Base-by-base conservation (phyloP, 2,888 invertebrate species). In the Standfussiana lucernea region DNA sequence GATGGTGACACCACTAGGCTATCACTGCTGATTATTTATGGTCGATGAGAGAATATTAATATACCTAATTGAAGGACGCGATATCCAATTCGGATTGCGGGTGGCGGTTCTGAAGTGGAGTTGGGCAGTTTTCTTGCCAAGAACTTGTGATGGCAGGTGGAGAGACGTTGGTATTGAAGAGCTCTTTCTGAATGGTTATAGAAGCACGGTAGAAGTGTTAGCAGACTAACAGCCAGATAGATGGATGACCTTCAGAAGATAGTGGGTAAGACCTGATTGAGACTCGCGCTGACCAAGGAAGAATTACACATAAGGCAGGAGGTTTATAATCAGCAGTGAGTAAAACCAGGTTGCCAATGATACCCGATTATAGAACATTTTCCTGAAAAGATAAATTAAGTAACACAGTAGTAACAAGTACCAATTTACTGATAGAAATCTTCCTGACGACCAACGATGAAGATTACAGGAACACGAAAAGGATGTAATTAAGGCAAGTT, bases 361-460 rank as follows among this genome's bases (percentile, higher is more conserved):
- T 15, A 59, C 21, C 13, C 18, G 53, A 65, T 65, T 59, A 80
- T 13, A 65, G 21, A 56, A 68, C 15, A 35, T 0, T 40, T 72
- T 32, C 15, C 18, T 18, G 1, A 47, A 70, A 56, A 72, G 21
- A 47, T 13, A 72, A 67, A 72, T 45, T 21, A 59, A 62, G 10
- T 56, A n/a, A 28, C 65, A 62, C 18, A 79, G 13, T 35, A 78
- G 32, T 32, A 47, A 8, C 28, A 69, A 84, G 67, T 64, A 72
- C 64, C 85, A 80, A 84, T 73, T 85, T 72, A 53, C 64, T 72
- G 81, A 81, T 80, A 73, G 81, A 78, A 59, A 81, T 85, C 81
- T 80, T 42, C 24, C 24, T 40, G 59, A 61, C 53, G 53, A 69
- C 68, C 28, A n/a, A 65, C 35, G 37, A 40, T 84, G 74, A 61